A percentile compares a stretch with the other conserved stretches of the same genome.
phyloP scores from a whole-genome alignment of 2,888 invertebrate species.

The Himalopsyche tibetana region DNA sequence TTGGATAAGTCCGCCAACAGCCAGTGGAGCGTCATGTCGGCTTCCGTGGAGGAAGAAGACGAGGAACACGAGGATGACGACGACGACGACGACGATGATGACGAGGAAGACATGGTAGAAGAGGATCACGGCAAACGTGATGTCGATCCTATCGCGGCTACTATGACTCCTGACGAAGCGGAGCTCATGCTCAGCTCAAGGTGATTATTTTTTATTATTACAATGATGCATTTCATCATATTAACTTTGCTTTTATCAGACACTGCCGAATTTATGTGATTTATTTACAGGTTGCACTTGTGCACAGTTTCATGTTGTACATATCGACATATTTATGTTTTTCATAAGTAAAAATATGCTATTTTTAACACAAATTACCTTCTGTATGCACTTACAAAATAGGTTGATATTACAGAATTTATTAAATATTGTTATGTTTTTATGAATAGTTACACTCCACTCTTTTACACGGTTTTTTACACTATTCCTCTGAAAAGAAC shows the following conservation, averaged over 20 bases:
- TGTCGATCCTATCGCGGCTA: slow-evolving; percentile 73
- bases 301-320: neutral
- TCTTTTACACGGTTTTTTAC: too few relatives aligned
- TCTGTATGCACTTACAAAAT: too few relatives aligned
- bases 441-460: too few relatives aligned
- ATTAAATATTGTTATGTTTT: too few relatives aligned
- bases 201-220: slow-evolving; percentile 73
- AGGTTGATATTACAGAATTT: too few relatives aligned
- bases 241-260: neutral
- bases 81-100: slow-evolving; percentile 76
- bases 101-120: slow-evolving; percentile 70
- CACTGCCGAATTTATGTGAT: neutral
- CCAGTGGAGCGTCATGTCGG: slow-evolving; percentile 74
- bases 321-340: too few relatives aligned
- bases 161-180: slow-evolving; percentile 92
- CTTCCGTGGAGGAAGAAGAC: slow-evolving; percentile 66
- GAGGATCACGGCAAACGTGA: slow-evolving; percentile 67
- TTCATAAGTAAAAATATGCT: too few relatives aligned
- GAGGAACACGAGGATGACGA: slow-evolving; percentile 67
- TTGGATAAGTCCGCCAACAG: slow-evolving; percentile 78
- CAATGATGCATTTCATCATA: neutral
- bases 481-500: too few relatives aligned
- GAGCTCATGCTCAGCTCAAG: slow-evolving; percentile 91
- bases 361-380: too few relatives aligned
- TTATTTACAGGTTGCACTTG: neutral